These are phyloP conservation scores for Hoplodrina ambigua DNA, from an alignment of 2,888 invertebrate genomes.

Conservation along the genomic window DNA sequence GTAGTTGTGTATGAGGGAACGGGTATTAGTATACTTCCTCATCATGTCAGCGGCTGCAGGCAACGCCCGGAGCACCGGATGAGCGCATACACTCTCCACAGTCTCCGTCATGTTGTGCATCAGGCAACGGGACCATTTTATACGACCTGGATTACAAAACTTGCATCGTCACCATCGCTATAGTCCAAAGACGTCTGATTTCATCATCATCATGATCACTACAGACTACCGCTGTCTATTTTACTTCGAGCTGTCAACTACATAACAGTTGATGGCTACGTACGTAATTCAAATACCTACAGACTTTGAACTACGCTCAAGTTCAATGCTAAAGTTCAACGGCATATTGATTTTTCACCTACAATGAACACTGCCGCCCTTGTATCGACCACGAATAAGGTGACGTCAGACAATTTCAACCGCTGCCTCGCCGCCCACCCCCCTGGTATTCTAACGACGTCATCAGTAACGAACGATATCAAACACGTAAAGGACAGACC, in stretches of 20 bases:
- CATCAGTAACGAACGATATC: not conserved
- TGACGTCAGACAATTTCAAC: slow-evolving; percentile 22
- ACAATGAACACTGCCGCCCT: slow-evolving; percentile 14
- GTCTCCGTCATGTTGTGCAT: slow-evolving; percentile 95
- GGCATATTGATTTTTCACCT: slow-evolving; percentile 8
- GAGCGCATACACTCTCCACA: slow-evolving; percentile 94
- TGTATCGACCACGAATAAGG: slow-evolving; percentile 5
- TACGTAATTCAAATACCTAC: too few relatives aligned
- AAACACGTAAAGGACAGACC: not conserved
- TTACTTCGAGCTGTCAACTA: too few relatives aligned
- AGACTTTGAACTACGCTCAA: slow-evolving; percentile 3
- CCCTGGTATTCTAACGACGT: slow-evolving; percentile 6
- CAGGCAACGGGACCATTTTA: slow-evolving; percentile 95
- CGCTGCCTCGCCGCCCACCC: not conserved
- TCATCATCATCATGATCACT: too few relatives aligned
- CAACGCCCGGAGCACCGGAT: slow-evolving; percentile 93
- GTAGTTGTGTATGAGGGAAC: slow-evolving; percentile 93
- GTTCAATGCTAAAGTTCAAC: slow-evolving; percentile 42
- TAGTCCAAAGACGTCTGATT: not conserved
- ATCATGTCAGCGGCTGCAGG: slow-evolving; percentile 94
- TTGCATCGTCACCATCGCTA: not conserved
- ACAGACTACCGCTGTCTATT: too few relatives aligned
- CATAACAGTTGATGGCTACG: too few relatives aligned
- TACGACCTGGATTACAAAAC: slow-evolving; percentile 88
- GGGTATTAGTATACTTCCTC: slow-evolving; percentile 94